Evolutionary conservation across 2,888 invertebrate species (phyloP).

Genomic region (Autographa gamma): DNA sequence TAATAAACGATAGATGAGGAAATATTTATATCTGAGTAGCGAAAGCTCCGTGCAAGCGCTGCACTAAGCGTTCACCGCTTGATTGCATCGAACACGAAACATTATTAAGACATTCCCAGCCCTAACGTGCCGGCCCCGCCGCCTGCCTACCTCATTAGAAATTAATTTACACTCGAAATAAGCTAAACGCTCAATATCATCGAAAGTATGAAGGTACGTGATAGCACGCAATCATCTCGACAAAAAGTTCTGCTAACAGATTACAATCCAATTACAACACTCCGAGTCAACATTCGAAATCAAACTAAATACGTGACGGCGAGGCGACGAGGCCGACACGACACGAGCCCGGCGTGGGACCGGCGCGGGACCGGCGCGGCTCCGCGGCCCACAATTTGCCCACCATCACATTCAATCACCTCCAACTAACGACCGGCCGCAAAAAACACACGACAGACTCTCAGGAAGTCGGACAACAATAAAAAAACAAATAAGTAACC

Average conservation of each 20-base stretch:
- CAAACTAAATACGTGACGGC: slow-evolving; percentile 71
- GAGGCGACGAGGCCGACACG: slow-evolving; percentile 34
- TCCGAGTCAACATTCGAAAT: slow-evolving; percentile 74
- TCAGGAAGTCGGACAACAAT: slow-evolving; percentile 87
- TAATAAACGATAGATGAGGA: neutral
- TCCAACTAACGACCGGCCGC: slow-evolving; percentile 82
- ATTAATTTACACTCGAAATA: slow-evolving; percentile 77
- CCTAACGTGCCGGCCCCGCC: slow-evolving; percentile 62
- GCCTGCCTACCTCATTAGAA: slow-evolving; percentile 72
- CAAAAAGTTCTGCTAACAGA: slow-evolving; percentile 68
- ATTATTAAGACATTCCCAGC: slow-evolving; percentile 68
- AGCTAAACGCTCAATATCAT: slow-evolving; percentile 58
- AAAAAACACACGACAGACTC: slow-evolving; percentile 86
- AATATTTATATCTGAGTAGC: slow-evolving; percentile 8
- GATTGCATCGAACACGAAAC: slow-evolving; percentile 51
- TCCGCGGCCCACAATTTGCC: slow-evolving; percentile 76
- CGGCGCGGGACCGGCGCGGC: slow-evolving; percentile 38
- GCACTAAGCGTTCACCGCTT: slow-evolving; percentile 51
- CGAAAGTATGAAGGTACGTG: slow-evolving; percentile 55
- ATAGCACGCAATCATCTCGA: slow-evolving; percentile 59
- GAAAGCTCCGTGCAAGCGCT: slow-evolving; percentile 22
- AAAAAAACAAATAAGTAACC: slow-evolving; percentile 88
- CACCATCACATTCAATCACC: slow-evolving; percentile 88
- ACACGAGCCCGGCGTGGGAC: slow-evolving; percentile 33
- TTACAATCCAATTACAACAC: slow-evolving; percentile 75